A percentile compares a stretch with the other conserved stretches of the same genome.
Conservation (phyloP, 2,113 vertebrate species). For the Calidris pygmaea region DNA sequence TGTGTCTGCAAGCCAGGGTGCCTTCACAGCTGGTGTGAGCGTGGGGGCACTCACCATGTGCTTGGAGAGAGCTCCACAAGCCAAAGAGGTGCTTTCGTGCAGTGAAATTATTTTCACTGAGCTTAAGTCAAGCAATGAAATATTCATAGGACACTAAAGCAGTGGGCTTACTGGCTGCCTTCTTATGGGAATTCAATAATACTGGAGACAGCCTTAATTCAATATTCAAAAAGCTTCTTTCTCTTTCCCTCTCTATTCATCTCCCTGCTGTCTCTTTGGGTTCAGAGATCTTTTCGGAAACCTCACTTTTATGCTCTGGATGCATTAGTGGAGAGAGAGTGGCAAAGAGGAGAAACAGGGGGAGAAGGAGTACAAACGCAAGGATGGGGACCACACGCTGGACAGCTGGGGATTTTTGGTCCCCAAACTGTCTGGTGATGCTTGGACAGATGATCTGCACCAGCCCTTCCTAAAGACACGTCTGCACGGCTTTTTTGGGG, state of each 20-base stretch:
- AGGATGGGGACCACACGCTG: not conserved
- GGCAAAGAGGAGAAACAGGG: not conserved
- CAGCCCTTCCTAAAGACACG: not conserved
- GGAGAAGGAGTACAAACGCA: not conserved
- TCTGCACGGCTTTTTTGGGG: not conserved
- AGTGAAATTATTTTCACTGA: conserved; percentile 23
- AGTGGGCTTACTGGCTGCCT: conserved; percentile 67
- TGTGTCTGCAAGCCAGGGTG: not conserved
- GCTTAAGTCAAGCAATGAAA: conserved; percentile 75
- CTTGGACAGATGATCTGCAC: not conserved
- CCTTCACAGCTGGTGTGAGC: not conserved
- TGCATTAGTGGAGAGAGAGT: not conserved
- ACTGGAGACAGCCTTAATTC: conserved; percentile 79
- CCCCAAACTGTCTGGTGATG: not conserved
- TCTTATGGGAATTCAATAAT: conserved; percentile 81
- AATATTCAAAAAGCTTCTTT: conserved; percentile 73
- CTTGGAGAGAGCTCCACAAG: not conserved
- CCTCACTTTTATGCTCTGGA: conserved; percentile 13
- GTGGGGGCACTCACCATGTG: not conserved
- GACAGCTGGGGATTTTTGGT: not conserved
- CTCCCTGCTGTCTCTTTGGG: not conserved
- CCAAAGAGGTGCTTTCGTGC: conserved; percentile 48
- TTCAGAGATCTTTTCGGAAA: conserved; percentile 67
- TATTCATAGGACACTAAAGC: conserved; percentile 77
- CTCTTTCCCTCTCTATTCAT: conserved; percentile 31